Evolutionary conservation across 1,140 invertebrate genomes (phyloP), one percentile per base, ranked within the genome.

Genomic region (Nylanderia fulva): DNA sequence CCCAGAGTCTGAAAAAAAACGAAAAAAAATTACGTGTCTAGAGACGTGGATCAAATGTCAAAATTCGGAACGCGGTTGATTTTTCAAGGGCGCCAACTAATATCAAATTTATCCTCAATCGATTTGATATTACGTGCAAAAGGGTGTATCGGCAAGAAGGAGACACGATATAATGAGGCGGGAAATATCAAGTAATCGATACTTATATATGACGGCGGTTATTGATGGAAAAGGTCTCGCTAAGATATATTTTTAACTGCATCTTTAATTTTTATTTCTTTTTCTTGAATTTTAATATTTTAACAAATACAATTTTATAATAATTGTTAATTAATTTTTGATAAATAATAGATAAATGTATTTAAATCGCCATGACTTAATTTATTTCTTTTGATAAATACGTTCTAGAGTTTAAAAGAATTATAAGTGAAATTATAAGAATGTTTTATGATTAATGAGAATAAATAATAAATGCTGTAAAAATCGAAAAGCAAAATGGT

Each of bases 1-100:
- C 48, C 98, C 98, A 39, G 97, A 97, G 95, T 98, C 98, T 98
- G 94, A 0, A 27, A 95, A n/a, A 96, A 76, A 39, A 77, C 68
- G 24, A 66, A 15, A 52, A 48, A 11, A 64, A 56, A 54, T 66
- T 33, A 2, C 9, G 5, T 56, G 11, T 60, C 36, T 15, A 66
- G 27, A 75, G 39, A 42, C 13, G 11, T 5, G 11, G 7, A 0
- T 39, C 21, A 52, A 71, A 79, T 36, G 36, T 54, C 54, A 21
- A 72, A 29, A 75, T 39, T 33, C 39, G 4, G 2, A 5, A 66
- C 39, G 21, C 5, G 0, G 11, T n/a, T 42, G 15, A 29, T 45
- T 39, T 68, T 21, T 54, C 15, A 33, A 85, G 18, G 18, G 71
- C 36, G 13, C 24, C n/a, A 27, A 8, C 13, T 33, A 42, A 39